phyloP scores from a whole-genome alignment of 2,888 invertebrate genomes.

The Ariolimax columbianus region DNA sequence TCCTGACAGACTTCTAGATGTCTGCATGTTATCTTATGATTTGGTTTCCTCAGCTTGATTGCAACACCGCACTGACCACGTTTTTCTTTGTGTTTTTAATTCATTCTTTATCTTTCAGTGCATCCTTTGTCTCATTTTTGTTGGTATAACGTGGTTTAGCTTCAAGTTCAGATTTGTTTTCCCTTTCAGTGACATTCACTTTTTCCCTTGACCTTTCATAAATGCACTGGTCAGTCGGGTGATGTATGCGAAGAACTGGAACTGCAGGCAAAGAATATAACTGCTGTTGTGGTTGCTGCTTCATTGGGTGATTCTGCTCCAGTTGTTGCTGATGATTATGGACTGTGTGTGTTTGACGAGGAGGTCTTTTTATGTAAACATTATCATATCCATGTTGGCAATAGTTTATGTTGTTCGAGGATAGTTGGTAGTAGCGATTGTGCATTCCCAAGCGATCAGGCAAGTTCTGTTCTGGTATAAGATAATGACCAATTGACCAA shows the following conservation, averaged over 20 bases:
- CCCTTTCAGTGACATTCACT: neutral
- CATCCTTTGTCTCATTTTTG: neutral
- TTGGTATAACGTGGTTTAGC: neutral
- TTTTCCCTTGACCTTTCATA: neutral
- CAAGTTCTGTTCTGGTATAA: neutral
- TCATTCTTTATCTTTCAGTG: neutral
- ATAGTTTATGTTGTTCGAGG: neutral
- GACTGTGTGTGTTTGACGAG: neutral
- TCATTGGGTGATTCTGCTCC: neutral
- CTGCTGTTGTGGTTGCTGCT: neutral
- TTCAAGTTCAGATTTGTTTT: neutral
- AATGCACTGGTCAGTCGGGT: too few species aligned
- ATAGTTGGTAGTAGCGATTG: neutral
- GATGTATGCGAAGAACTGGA: neutral
- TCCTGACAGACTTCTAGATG: too few species aligned
- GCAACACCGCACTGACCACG: too few species aligned
- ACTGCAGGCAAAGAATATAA: neutral
- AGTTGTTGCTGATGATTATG: neutral
- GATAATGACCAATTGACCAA: neutral
- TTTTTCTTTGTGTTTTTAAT: too few species aligned
- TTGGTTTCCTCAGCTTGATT: too few species aligned
- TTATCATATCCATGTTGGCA: neutral
- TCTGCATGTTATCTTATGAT: too few species aligned
- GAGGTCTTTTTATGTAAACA: neutral
- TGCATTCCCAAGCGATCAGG: neutral